phyloP scores from a whole-genome alignment of 2,113 vertebrate genomes.

The Urocolius indicus region DNA sequence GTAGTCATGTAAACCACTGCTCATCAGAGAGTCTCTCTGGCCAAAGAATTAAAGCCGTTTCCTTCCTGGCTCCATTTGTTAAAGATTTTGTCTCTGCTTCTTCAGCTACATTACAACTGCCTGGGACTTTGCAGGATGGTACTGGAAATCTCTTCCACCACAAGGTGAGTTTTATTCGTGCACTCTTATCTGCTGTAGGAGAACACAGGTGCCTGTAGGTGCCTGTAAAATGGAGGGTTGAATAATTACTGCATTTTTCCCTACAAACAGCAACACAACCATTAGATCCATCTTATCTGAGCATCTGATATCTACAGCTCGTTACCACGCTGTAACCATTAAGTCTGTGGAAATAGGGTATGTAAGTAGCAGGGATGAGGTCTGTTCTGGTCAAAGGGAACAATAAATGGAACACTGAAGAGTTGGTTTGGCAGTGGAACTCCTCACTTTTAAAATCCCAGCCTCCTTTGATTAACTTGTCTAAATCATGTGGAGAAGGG shows the following conservation, averaged over 20 bases:
- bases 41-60: constrained; percentile 39
- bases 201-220: too few relatives aligned
- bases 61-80: constrained; percentile 40
- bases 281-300: neutral
- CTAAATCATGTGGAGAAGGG: neutral
- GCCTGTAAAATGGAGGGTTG: neutral
- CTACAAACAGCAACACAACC: neutral
- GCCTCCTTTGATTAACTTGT: constrained; percentile 24
- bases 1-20: constrained; percentile 47
- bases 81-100: constrained; percentile 20
- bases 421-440: neutral
- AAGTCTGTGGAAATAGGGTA: neutral
- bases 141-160: neutral
- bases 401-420: constrained; percentile 5
- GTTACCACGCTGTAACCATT: neutral
- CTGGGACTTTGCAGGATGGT: neutral
- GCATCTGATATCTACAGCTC: constrained; percentile 26
- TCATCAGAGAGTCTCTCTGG: constrained; percentile 40
- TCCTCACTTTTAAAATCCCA: constrained; percentile 34
- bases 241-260: neutral
- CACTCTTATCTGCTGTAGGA: neutral
- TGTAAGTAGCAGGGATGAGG: neutral
- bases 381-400: constrained; percentile 7
- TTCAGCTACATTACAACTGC: neutral
- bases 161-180: neutral